Conservation (phyloP, 1,140 invertebrate species). For the Patella vulgata region DNA sequence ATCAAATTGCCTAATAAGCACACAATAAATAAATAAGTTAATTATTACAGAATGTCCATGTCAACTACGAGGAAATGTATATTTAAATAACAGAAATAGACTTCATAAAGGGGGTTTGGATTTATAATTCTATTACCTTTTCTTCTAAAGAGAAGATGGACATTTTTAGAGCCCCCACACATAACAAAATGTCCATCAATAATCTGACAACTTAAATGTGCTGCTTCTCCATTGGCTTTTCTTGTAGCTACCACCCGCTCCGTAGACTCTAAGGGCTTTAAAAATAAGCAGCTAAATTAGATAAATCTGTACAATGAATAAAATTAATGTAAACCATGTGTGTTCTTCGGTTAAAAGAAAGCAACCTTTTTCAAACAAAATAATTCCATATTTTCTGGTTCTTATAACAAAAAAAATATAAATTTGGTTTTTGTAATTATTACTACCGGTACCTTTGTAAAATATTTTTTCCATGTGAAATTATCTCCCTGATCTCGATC, state of each 20-base stretch:
- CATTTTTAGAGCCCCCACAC: constrained; percentile 70
- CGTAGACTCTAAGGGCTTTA: constrained; percentile 58
- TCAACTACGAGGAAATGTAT: too few species aligned
- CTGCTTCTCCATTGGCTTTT: constrained; percentile 71
- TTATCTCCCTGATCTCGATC: constrained; percentile 60
- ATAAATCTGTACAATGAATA: too few species aligned
- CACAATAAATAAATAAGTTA: too few species aligned
- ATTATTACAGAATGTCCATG: too few species aligned
- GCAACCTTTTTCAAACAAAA: too few species aligned
- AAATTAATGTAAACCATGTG: too few species aligned
- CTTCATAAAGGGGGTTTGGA: too few species aligned
- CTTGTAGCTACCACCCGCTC: constrained; percentile 60
- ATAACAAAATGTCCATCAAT: constrained; percentile 61
- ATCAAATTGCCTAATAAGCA: too few species aligned
- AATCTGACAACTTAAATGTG: constrained; percentile 66
- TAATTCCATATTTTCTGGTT: constrained; percentile 5
- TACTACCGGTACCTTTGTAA: constrained; percentile 57
- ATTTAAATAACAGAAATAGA: too few species aligned
- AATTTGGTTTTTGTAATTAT: neutral
- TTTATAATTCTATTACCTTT: too few species aligned
- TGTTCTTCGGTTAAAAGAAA: too few species aligned
- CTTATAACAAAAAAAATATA: neutral
- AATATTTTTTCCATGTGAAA: constrained; percentile 67
- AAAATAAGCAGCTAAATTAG: constrained; percentile 1
- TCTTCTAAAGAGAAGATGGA: constrained; percentile 67